These are phyloP conservation scores for Hirudo medicinalis DNA, from an alignment of 1,140 invertebrate species.

Conservation along the genomic window DNA sequence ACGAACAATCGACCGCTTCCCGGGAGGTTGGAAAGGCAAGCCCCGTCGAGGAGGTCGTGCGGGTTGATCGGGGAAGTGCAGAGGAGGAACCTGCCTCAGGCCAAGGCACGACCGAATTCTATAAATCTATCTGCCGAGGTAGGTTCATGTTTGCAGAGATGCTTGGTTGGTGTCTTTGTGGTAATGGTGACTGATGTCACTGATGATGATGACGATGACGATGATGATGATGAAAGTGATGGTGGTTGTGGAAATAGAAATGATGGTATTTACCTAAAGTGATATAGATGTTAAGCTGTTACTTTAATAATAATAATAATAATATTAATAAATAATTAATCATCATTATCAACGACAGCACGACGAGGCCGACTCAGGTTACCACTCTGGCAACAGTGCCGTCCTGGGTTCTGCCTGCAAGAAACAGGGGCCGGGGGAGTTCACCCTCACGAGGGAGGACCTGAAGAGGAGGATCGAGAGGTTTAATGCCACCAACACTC, in stretches of 20 bases:
- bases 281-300: neutral
- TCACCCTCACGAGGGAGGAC: constrained; percentile 34
- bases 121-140: neutral
- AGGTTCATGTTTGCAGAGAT: neutral
- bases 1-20: neutral
- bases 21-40: constrained; percentile 6
- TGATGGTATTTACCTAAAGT: neutral
- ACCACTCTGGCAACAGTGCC: constrained; percentile 36
- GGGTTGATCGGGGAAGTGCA: neutral
- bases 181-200: too few relatives aligned
- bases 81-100: neutral
- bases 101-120: neutral
- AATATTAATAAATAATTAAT: constrained; percentile 8
- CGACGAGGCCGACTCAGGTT: constrained; percentile 38
- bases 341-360: constrained; percentile 17
- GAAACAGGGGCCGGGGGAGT: neutral
- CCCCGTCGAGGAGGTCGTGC: neutral
- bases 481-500: constrained; percentile 36
- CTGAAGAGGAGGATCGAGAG: constrained; percentile 35
- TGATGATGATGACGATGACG: too few relatives aligned
- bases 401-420: constrained; percentile 31
- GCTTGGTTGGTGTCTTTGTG: too few relatives aligned
- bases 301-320: neutral
- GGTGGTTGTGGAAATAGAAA: neutral
- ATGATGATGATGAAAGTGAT: too few relatives aligned